Evolutionary conservation across 2,797 vertebrate genomes (phyloP).

Genomic region (Urophycis tenuis): DNA sequence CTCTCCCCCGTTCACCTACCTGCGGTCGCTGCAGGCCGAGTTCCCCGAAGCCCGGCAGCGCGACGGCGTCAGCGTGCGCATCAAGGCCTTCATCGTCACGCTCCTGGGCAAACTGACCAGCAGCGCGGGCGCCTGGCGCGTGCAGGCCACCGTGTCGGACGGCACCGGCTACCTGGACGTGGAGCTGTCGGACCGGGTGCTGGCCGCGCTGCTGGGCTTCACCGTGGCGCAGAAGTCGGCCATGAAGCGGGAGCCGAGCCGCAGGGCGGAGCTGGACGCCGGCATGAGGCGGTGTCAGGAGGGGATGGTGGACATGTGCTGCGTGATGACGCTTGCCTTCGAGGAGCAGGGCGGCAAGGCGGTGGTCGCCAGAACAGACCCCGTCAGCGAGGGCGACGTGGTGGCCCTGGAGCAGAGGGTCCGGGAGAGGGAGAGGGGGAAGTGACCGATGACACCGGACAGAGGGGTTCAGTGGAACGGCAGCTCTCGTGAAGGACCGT

Average conservation of each 20-base stretch:
- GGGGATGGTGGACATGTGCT: conserved; percentile 90
- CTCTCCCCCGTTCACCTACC: conserved; percentile 80
- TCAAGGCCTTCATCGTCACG: conserved; percentile 95
- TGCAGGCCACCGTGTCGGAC: conserved; percentile 86
- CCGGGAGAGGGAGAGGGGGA: conserved; percentile 24
- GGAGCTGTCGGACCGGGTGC: conserved; percentile 78
- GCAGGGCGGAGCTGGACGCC: conserved; percentile 66
- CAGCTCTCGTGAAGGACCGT: neutral
- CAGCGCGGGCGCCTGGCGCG: conserved; percentile 73
- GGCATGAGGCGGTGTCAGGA: conserved; percentile 87
- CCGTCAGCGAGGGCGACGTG: conserved; percentile 65
- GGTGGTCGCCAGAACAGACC: conserved; percentile 71
- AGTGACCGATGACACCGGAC: conserved; percentile 29
- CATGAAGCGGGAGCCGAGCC: conserved; percentile 76
- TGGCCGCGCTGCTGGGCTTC: conserved; percentile 84
- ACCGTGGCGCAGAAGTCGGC: conserved; percentile 78
- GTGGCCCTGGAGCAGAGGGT: conserved; percentile 69
- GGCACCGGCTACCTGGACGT: conserved; percentile 88
- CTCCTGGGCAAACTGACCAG: conserved; percentile 82
- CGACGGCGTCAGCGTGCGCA: conserved; percentile 54
- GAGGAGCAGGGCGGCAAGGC: conserved; percentile 66
- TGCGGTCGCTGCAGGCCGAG: conserved; percentile 70
- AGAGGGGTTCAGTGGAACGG: conserved; percentile 4
- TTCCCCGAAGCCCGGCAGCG: conserved; percentile 40
- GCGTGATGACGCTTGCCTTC: conserved; percentile 82